Percentiles rank a stretch among this genome's conserved stretches.
Conservation (phyloP, 2,888 invertebrate species). For the Lithophane leautieri region DNA sequence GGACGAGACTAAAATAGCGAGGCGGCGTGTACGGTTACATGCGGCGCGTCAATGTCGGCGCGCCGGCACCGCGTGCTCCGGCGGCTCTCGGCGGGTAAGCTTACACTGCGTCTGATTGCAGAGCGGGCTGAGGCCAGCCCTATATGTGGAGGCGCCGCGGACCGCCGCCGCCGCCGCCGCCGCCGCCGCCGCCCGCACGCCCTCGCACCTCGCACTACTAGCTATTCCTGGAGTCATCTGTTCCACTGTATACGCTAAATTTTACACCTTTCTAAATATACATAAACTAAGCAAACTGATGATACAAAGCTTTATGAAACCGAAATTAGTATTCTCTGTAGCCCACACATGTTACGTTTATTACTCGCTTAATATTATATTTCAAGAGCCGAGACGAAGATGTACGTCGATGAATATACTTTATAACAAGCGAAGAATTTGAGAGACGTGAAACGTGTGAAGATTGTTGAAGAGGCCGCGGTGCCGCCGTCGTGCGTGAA, state of each 20-base stretch:
- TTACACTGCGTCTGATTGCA: constrained; percentile 87
- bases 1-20: constrained; percentile 89
- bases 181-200: constrained; percentile 73
- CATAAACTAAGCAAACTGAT: constrained; percentile 75
- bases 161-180: constrained; percentile 68
- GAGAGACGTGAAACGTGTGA: constrained; percentile 54
- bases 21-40: constrained; percentile 90
- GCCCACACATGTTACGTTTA: constrained; percentile 59
- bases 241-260: constrained; percentile 85
- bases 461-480: constrained; percentile 64
- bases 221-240: constrained; percentile 88
- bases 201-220: constrained; percentile 80
- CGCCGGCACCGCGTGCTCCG: constrained; percentile 78
- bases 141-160: constrained; percentile 86
- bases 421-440: constrained; percentile 60
- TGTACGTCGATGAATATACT: constrained; percentile 49
- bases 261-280: constrained; percentile 87
- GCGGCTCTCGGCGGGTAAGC: constrained; percentile 84
- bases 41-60: constrained; percentile 88
- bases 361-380: constrained; percentile 53
- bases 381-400: constrained; percentile 59
- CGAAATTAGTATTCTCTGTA: constrained; percentile 61
- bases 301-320: constrained; percentile 70
- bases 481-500: constrained; percentile 72
- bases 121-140: constrained; percentile 86